Evolutionary conservation across 2,888 invertebrate species (phyloP).

Genomic region (Yponomeuta evonymella): DNA sequence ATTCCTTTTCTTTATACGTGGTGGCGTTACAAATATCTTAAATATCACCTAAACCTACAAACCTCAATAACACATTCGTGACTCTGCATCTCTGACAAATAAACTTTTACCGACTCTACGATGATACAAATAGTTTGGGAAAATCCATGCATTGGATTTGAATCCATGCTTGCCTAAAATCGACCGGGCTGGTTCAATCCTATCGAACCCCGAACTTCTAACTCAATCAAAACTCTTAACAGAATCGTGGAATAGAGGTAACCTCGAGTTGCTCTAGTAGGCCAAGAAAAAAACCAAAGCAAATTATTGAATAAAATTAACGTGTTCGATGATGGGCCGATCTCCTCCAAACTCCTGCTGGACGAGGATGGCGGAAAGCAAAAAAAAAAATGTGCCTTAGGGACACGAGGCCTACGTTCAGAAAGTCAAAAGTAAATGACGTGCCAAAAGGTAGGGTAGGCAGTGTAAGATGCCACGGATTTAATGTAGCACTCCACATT

Average conservation of each 20-base stretch:
- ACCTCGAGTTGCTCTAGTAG: not conserved
- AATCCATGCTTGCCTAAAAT: constrained; percentile 25
- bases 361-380: no score
- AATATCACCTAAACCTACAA: no score
- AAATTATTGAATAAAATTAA: not conserved
- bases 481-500: no score
- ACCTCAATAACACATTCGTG: not conserved
- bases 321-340: not conserved
- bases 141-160: not conserved
- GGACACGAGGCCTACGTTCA: no score
- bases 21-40: no score
- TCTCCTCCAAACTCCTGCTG: no score
- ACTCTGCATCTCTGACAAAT: not conserved
- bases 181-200: constrained; percentile 15
- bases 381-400: no score
- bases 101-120: not conserved
- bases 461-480: no score
- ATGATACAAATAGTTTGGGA: not conserved
- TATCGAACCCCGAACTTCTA: constrained; percentile 38
- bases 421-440: no score
- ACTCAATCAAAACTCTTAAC: constrained; percentile 50
- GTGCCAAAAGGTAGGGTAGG: no score
- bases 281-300: not conserved
- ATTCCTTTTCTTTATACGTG: no score
- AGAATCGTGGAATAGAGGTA: constrained; percentile 34